These are phyloP conservation scores for Drosophila testacea DNA, from an alignment of 2,888 invertebrate species.

Conservation along the genomic window DNA sequence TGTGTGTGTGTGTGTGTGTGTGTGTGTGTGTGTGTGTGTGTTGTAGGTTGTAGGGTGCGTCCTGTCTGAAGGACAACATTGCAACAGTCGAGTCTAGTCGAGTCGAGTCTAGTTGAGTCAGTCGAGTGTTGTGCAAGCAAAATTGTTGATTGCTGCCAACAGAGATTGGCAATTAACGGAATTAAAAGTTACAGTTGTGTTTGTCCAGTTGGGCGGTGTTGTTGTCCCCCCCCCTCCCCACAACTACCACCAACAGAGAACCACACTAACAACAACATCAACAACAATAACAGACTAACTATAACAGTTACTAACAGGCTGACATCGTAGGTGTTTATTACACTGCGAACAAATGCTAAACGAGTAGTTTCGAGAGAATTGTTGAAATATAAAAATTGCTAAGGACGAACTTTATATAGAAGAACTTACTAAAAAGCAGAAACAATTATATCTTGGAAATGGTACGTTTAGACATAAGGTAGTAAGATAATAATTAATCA, in stretches of 20 bases:
- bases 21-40: constrained; percentile 15
- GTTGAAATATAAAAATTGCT: background rate
- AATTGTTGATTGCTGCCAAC: constrained; percentile 83
- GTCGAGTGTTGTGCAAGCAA: constrained; percentile 82
- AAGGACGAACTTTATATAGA: too few species aligned
- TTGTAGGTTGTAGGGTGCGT: constrained; percentile 41
- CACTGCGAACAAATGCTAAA: constrained; percentile 30
- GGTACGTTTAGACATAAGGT: too few species aligned
- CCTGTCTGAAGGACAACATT: constrained; percentile 76
- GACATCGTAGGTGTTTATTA: constrained; percentile 58
- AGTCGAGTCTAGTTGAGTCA: constrained; percentile 40
- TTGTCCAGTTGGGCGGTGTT: constrained; percentile 54
- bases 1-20: constrained; percentile 24
- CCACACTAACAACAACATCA: constrained; percentile 42
- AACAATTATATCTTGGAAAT: too few species aligned
- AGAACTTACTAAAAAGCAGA: too few species aligned
- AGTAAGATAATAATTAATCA: too few species aligned
- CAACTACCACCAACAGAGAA: constrained; percentile 6
- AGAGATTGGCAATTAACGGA: constrained; percentile 85
- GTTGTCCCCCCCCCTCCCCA: constrained; percentile 11
- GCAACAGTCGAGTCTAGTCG: constrained; percentile 80
- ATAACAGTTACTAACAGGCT: constrained; percentile 26
- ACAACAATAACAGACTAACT: constrained; percentile 38
- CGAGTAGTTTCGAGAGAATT: background rate
- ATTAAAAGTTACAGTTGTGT: constrained; percentile 84